Evolutionary conservation across 2,888 invertebrate species (phyloP).

Genomic region (Labia minor): DNA sequence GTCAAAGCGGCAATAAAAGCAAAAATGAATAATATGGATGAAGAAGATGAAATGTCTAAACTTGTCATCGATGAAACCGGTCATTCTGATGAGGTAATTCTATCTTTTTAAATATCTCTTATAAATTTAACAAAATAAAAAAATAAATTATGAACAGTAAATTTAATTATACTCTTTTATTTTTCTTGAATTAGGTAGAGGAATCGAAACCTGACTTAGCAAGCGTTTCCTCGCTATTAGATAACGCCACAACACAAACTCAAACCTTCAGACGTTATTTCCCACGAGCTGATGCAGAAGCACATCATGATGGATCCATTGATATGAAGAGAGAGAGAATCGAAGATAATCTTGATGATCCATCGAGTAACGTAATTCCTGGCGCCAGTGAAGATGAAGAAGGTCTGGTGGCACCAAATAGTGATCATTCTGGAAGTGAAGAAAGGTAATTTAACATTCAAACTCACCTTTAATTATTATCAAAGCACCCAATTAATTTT

Average conservation of each 20-base stretch:
- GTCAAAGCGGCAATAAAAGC: background rate
- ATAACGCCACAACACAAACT: slow-evolving; percentile 55
- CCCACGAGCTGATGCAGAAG: slow-evolving; percentile 34
- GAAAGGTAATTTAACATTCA: no score
- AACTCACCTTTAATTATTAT: no score
- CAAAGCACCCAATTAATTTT: no score
- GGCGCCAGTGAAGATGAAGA: slow-evolving; percentile 52
- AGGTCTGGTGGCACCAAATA: slow-evolving; percentile 63
- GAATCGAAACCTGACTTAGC: slow-evolving; percentile 52
- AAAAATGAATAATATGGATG: background rate
- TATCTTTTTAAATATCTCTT: background rate
- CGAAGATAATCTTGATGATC: slow-evolving; percentile 24
- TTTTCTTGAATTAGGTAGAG: slow-evolving; percentile 15
- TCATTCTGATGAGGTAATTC: background rate
- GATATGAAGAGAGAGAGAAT: slow-evolving; percentile 39
- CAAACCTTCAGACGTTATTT: slow-evolving; percentile 56
- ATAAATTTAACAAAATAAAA: no score
- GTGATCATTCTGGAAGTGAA: slow-evolving; percentile 72
- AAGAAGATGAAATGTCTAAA: background rate
- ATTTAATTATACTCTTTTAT: background rate
- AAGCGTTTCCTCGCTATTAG: slow-evolving; percentile 61
- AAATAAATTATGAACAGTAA: no score
- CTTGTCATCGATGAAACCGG: background rate
- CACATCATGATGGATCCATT: slow-evolving; percentile 31
- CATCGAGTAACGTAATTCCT: slow-evolving; percentile 20